phyloP scores from a whole-genome alignment of 2,797 vertebrate genomes.

The Takifugu rubripes region DNA sequence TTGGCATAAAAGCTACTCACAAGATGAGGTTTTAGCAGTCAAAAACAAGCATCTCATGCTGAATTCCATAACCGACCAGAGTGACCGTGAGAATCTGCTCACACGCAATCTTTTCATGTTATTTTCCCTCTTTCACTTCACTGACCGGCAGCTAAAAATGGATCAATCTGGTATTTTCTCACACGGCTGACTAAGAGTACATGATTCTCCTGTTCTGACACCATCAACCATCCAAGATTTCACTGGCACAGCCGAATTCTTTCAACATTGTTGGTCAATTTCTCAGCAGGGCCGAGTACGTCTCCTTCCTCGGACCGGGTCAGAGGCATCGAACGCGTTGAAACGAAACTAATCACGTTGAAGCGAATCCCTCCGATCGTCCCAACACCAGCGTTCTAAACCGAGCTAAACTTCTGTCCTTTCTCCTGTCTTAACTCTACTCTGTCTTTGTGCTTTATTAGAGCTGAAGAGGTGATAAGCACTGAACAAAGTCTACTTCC shows the following conservation, averaged over 20 bases:
- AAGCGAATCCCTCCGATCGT: slow-evolving; percentile 55
- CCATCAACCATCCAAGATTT: too few relatives aligned
- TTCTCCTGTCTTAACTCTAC: slow-evolving; percentile 19
- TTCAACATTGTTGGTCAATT: not conserved
- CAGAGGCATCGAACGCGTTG: slow-evolving; percentile 47
- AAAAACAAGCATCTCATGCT: too few relatives aligned
- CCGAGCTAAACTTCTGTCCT: slow-evolving; percentile 20
- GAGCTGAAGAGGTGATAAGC: slow-evolving; percentile 49
- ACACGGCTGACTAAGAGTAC: too few relatives aligned
- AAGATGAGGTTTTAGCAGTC: too few relatives aligned
- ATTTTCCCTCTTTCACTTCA: slow-evolving; percentile 28
- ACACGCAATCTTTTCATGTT: slow-evolving; percentile 41
- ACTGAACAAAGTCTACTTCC: slow-evolving; percentile 60
- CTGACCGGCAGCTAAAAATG: slow-evolving; percentile 17
- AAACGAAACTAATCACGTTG: slow-evolving; percentile 30
- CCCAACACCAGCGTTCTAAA: slow-evolving; percentile 32
- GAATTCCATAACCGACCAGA: slow-evolving; percentile 15
- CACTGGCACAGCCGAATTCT: too few relatives aligned
- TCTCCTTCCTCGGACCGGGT: slow-evolving; percentile 22
- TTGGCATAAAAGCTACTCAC: too few relatives aligned
- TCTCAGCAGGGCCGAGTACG: slow-evolving; percentile 22
- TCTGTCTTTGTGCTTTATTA: slow-evolving; percentile 33
- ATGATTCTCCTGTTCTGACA: too few relatives aligned
- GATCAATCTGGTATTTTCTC: not conserved
- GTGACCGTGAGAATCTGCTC: slow-evolving; percentile 8